phyloP scores from a whole-genome alignment of 2,113 vertebrate species.

The Dinomys branickii region DNA sequence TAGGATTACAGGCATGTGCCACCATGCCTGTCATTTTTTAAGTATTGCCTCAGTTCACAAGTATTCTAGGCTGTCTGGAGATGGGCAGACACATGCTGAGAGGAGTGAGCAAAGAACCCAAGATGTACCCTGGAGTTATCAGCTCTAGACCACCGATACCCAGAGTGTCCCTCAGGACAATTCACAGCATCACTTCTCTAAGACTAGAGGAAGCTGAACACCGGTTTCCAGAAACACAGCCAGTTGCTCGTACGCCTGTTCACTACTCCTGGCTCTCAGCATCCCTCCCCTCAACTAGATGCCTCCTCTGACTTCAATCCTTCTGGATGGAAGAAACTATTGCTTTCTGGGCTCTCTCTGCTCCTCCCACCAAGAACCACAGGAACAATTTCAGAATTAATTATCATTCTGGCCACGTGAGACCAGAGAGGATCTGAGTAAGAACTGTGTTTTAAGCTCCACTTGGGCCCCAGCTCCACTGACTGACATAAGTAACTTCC shows the following conservation, averaged over 20 bases:
- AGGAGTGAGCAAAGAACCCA: background rate
- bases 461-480: background rate
- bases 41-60: background rate
- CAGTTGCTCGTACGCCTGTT: background rate
- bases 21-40: background rate
- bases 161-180: background rate
- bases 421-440: rapidly evolving
- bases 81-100: background rate
- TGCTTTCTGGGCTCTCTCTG: background rate
- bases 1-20: background rate
- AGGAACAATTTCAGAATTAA: background rate
- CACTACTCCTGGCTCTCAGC: background rate
- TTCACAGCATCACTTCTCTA: rapidly evolving
- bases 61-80: background rate
- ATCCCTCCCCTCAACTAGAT: background rate
- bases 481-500: background rate
- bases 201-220: too few relatives aligned
- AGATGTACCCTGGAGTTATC: too few relatives aligned
- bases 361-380: too few relatives aligned
- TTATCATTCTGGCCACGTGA: rapidly evolving
- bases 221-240: background rate
- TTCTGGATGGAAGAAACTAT: background rate
- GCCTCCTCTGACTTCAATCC: background rate
- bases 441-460: rapidly evolving
- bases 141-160: rapidly evolving